Percentiles rank a stretch among this genome's conserved stretches.
Evolutionary conservation across 2,888 invertebrate species (phyloP).

Genomic region (Drosophila subsilvestris): DNA sequence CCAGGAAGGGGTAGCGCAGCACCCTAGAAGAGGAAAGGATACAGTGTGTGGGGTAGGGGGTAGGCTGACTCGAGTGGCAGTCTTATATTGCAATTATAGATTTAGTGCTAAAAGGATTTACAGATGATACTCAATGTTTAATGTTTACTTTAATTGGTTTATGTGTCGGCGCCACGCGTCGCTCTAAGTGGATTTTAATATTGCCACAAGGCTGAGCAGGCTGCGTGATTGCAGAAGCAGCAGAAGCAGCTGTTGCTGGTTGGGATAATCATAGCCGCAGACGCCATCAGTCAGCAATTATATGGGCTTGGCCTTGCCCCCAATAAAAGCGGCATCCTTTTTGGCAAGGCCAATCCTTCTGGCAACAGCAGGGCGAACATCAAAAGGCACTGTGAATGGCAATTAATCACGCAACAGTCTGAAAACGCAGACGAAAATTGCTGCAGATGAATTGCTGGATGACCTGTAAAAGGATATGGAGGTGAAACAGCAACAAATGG

Average conservation of each 20-base stretch:
- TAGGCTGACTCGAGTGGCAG: constrained; percentile 4
- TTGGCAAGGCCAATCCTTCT: constrained; percentile 21
- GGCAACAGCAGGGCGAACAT: constrained; percentile 38
- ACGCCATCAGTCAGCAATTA: constrained; percentile 50
- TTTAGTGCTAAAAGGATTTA: constrained; percentile 68
- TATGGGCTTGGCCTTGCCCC: constrained; percentile 50
- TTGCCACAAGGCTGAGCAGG: constrained; percentile 29
- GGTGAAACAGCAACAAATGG: too few relatives aligned
- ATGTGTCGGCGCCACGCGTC: constrained; percentile 62
- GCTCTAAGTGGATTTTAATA: constrained; percentile 72
- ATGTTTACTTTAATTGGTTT: constrained; percentile 70
- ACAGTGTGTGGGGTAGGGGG: constrained; percentile 22
- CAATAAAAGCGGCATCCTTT: constrained; percentile 38
- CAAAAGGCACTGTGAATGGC: constrained; percentile 30
- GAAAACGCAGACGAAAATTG: neutral
- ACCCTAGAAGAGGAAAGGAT: constrained; percentile 50
- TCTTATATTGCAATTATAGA: constrained; percentile 41
- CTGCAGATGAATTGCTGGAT: neutral
- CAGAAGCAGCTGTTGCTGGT: constrained; percentile 59
- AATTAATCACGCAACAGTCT: constrained; percentile 61
- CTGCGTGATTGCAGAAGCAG: constrained; percentile 48
- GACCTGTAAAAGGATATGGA: neutral
- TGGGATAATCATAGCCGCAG: constrained; percentile 10
- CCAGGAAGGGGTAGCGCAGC: constrained; percentile 14
- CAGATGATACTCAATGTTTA: constrained; percentile 30